These are phyloP conservation scores for Myrmophylax atrothorax DNA, from an alignment of 2,113 vertebrate genomes.

Conservation along the genomic window DNA sequence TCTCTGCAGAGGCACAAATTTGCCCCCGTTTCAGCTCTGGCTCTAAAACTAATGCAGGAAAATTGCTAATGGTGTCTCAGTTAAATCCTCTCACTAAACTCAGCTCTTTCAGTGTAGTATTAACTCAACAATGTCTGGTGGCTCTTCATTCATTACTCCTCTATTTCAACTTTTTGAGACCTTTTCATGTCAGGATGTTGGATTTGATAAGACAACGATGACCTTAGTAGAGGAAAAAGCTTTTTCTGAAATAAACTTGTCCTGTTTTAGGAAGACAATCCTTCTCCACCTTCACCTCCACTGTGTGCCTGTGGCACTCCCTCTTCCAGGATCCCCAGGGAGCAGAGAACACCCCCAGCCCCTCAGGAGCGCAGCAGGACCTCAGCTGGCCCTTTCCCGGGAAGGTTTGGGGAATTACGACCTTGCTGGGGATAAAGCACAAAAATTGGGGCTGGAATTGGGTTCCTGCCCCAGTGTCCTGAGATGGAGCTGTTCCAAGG, in stretches of 20 bases:
- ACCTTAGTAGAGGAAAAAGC: not conserved
- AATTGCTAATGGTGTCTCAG: not conserved
- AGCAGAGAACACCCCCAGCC: not conserved
- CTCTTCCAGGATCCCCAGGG: not conserved
- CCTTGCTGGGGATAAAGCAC: not conserved
- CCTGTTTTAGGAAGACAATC: not conserved
- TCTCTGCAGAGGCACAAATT: not conserved
- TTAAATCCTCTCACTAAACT: not conserved
- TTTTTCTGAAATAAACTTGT: not conserved
- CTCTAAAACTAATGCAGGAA: not conserved
- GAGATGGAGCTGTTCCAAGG: fast-evolving
- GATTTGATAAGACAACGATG: conserved; percentile 20
- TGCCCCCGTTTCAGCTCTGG: not conserved
- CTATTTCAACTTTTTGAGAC: not conserved
- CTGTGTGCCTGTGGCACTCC: fast-evolving
- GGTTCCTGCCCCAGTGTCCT: not conserved
- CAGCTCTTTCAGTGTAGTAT: not conserved
- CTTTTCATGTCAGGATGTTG: conserved; percentile 20
- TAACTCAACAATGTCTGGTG: conserved; percentile 9
- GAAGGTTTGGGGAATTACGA: not conserved
- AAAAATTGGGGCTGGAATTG: fast-evolving
- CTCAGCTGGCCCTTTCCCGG: not conserved
- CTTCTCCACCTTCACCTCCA: not conserved
- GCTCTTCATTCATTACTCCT: not conserved
- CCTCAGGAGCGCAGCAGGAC: not conserved